phyloP scores from a whole-genome alignment of 92 coral and sea anemone genomes.

The Metridium senile region DNA sequence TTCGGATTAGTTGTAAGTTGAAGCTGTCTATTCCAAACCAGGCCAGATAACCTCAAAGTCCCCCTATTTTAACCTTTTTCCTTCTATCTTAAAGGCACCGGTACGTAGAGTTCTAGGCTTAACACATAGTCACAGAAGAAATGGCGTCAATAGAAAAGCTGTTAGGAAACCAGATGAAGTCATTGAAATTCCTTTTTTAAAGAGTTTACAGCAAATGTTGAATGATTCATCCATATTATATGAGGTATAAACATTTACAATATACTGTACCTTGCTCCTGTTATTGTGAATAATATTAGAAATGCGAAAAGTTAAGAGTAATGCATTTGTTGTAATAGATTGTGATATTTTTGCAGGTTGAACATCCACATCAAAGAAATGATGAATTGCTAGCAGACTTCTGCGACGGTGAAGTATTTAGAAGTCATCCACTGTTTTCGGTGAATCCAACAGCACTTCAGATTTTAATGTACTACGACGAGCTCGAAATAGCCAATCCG shows the following conservation, averaged over 20 bases:
- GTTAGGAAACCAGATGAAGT: slow-evolving; percentile 24
- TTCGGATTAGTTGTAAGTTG: slow-evolving; percentile 51
- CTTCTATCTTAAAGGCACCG: slow-evolving; percentile 28
- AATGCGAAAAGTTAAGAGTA: too few species aligned
- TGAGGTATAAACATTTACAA: too few species aligned
- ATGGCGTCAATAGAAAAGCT: slow-evolving; percentile 20
- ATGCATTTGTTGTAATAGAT: too few species aligned
- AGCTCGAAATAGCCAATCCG: slow-evolving; percentile 36
- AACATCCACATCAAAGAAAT: slow-evolving; percentile 25
- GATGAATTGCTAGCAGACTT: slow-evolving; percentile 28
- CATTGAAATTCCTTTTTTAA: slow-evolving; percentile 5
- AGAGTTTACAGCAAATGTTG: slow-evolving; percentile 33
- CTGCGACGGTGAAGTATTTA: slow-evolving; percentile 38
- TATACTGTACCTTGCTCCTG: too few species aligned
- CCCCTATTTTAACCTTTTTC: too few species aligned
- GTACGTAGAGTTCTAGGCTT: slow-evolving; percentile 20
- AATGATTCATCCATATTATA: slow-evolving; percentile 20
- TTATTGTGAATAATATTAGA: too few species aligned
- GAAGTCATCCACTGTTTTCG: slow-evolving; percentile 25
- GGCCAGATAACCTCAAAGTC: too few species aligned
- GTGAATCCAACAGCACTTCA: slow-evolving; percentile 27
- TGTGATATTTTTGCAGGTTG: slow-evolving; percentile 22
- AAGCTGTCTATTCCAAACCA: too few species aligned
- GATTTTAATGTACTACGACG: slow-evolving; percentile 34
- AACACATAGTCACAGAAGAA: slow-evolving; percentile 26